These are phyloP conservation scores for Silurus aristotelis DNA, from an alignment of 2,797 vertebrate species.

Conservation along the genomic window DNA sequence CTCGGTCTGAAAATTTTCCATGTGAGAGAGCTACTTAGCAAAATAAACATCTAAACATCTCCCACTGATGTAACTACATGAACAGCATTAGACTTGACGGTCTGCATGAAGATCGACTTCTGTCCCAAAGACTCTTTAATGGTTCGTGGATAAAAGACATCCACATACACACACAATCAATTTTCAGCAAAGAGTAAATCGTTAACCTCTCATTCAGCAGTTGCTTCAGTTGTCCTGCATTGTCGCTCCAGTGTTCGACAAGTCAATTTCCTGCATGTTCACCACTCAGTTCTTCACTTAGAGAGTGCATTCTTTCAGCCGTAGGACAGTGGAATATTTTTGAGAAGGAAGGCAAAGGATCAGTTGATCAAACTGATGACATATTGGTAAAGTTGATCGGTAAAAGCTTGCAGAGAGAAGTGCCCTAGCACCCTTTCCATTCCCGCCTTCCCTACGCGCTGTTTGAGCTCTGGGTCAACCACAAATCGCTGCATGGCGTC, in stretches of 20 bases:
- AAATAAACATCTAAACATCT: constrained; percentile 30
- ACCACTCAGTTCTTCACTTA: constrained; percentile 73
- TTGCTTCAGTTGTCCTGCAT: constrained; percentile 52
- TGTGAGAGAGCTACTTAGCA: background rate
- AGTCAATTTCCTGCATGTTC: constrained; percentile 67
- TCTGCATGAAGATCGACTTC: constrained; percentile 45
- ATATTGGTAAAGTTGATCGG: constrained; percentile 84
- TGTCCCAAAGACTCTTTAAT: constrained; percentile 47
- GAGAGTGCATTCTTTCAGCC: constrained; percentile 69
- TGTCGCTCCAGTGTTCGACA: constrained; percentile 62
- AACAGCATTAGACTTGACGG: constrained; percentile 33
- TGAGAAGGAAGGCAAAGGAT: constrained; percentile 56
- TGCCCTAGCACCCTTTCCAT: constrained; percentile 82
- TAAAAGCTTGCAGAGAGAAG: constrained; percentile 90
- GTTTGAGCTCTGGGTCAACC: constrained; percentile 79
- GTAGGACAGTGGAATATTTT: constrained; percentile 69
- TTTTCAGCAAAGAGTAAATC: constrained; percentile 40
- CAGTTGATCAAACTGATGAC: constrained; percentile 80
- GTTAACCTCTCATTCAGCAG: constrained; percentile 47
- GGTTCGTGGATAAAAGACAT: constrained; percentile 34
- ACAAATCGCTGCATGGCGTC: constrained; percentile 87
- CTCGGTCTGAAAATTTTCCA: constrained; percentile 14
- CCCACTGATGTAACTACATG: constrained; percentile 39
- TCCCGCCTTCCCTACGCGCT: constrained; percentile 87
- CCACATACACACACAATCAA: constrained; percentile 34